A percentile compares a stretch with the other conserved stretches of the same genome.
These are phyloP conservation scores for Coilia nasus DNA, from an alignment of 2,797 vertebrate species.

Conservation along the genomic window DNA sequence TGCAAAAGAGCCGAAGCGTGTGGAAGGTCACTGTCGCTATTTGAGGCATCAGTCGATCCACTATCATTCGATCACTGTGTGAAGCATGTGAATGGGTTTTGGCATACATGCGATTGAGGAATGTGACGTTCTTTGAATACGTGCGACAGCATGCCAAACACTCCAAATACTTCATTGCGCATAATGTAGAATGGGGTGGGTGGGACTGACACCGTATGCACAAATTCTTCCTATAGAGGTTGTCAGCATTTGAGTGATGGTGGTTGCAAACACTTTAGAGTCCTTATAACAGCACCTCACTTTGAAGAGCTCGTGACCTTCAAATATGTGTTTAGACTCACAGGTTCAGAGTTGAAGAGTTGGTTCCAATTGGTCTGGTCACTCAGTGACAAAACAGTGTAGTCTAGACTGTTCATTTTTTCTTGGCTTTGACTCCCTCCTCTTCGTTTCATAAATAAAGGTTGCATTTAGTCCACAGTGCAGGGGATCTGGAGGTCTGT, in stretches of 20 bases:
- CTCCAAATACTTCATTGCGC: not conserved
- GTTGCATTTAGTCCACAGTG: not conserved
- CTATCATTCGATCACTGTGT: not conserved
- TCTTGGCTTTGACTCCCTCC: not conserved
- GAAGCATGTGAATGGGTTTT: not conserved
- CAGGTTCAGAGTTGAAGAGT: not conserved
- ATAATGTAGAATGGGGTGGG: not conserved
- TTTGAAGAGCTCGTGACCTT: not conserved
- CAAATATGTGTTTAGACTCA: not conserved
- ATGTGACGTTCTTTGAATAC: not conserved
- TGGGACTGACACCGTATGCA: not conserved
- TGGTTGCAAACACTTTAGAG: not conserved
- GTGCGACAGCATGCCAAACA: not conserved
- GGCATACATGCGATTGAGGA: not conserved
- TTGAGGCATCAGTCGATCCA: not conserved
- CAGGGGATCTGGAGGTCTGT: not conserved
- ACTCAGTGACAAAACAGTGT: not conserved
- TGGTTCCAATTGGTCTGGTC: not conserved
- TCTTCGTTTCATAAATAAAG: not conserved
- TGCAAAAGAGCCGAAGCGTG: not conserved
- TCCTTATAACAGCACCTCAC: not conserved
- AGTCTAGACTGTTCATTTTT: not conserved
- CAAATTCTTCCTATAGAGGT: constrained; percentile 3
- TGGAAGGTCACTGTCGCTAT: too few relatives aligned
- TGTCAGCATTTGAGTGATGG: not conserved